Base-by-base conservation (phyloP, 2,113 vertebrate genomes). In the Zootoca vivipara region DNA sequence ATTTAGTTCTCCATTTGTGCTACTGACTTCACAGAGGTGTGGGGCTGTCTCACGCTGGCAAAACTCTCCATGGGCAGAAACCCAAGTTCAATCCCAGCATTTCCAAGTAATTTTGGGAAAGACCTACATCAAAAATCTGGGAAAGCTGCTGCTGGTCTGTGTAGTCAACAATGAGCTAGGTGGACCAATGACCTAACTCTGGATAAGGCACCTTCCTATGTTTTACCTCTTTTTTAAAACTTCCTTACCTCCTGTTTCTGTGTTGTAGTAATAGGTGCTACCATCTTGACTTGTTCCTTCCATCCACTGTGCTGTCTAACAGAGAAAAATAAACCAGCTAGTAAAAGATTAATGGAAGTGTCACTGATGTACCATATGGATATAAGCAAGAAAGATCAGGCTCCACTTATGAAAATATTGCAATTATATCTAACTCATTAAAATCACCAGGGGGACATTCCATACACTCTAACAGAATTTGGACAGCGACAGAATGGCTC, bases 191-290 rank as follows among this genome's bases (percentile, higher is more conserved):
- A 3, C 20, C 58, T 62, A 20, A 62, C 5, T 62, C 18, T 4
- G 58, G 13, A 62, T 62, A 74, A 74, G 58, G 26, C 12, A 80
- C 8, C 18, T 52, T 52, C 46, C 46, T 52, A 52, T 52, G 46
- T 52, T 10, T 52, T 12, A 52, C 9, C 46, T 52, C 46, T 52
- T 10, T 12, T 52, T 52, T 24, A 5, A 85, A 5, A 85, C 64
- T 46, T 65, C 90, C 97, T 95, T 95, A 99, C 99, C 98, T 97
- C 98, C 98, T 78, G 98, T 98, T 90, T 95, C 86, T 77, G 95
- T 96, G 95, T 99, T 99, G 92, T 99, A 99, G 92, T 99, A 99
- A 93, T 99, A 99, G 3, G 94, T 96, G 82, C 96, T 97, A 52
- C 99, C 99, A 87, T 99, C 98, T 90, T 98, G 97, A 93, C 97